phyloP scores from a whole-genome alignment of 2,113 vertebrate genomes.

The Acinonyx jubatus region DNA sequence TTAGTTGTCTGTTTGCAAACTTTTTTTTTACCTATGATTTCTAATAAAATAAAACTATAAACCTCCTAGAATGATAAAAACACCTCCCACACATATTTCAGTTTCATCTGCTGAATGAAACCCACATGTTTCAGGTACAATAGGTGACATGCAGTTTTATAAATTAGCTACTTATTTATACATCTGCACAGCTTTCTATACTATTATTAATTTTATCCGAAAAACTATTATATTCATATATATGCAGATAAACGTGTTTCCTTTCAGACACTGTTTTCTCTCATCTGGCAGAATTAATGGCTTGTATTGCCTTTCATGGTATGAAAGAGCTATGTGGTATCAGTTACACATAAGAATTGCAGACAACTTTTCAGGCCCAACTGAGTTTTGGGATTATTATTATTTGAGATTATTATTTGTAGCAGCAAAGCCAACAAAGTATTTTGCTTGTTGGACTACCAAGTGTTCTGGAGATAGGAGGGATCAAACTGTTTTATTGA shows the following conservation, averaged over 20 bases:
- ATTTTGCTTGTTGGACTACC: background rate
- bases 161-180: background rate
- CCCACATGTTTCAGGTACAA: background rate
- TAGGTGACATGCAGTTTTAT: background rate
- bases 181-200: background rate
- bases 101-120: background rate
- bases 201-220: background rate
- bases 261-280: background rate
- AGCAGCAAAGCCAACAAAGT: background rate
- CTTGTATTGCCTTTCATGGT: background rate
- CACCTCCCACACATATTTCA: background rate
- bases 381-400: background rate
- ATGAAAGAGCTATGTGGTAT: background rate
- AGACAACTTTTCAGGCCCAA: background rate
- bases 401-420: background rate
- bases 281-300: background rate
- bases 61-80: background rate
- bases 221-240: background rate
- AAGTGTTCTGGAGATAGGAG: background rate
- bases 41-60: background rate
- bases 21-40: background rate
- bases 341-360: background rate
- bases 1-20: background rate
- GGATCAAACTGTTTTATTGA: background rate
- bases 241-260: background rate